Percentiles rank a stretch among this genome's conserved stretches.
phyloP scores from a whole-genome alignment of 2,888 invertebrate genomes.

The Cephus nigrinus region DNA sequence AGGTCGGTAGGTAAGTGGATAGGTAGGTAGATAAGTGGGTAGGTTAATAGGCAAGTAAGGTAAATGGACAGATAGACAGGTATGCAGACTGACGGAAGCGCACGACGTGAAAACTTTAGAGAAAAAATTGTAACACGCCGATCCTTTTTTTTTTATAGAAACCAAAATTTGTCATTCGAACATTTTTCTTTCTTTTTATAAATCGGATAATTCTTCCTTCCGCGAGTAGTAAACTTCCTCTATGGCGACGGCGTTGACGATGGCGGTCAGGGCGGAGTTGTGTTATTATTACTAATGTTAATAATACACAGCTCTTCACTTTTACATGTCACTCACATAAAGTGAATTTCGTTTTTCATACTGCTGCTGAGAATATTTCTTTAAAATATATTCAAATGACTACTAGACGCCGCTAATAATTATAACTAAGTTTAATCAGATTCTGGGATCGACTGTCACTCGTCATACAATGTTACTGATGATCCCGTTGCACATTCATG shows the following conservation, averaged over 20 bases:
- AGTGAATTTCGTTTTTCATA: slow-evolving; percentile 1
- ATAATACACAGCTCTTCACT: not conserved
- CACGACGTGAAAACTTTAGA: not conserved
- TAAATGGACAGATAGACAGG: not conserved
- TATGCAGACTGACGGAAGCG: not conserved
- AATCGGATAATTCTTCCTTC: not conserved
- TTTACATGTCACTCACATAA: not conserved
- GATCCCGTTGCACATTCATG: slow-evolving; percentile 3
- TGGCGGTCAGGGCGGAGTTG: not conserved
- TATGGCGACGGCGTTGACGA: not conserved
- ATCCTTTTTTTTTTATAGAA: slow-evolving; percentile 11
- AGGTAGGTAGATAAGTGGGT: not conserved
- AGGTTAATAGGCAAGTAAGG: too few relatives aligned
- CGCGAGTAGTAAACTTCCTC: not conserved
- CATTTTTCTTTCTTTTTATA: not conserved
- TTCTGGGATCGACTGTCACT: not conserved
- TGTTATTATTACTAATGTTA: not conserved
- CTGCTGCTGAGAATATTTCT: slow-evolving; percentile 8
- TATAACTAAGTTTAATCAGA: not conserved
- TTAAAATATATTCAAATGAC: slow-evolving; percentile 15
- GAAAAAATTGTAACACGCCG: not conserved
- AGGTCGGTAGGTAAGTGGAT: not conserved
- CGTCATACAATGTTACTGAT: slow-evolving; percentile 10
- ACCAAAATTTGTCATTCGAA: slow-evolving; percentile 1
- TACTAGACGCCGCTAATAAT: not conserved